Percentiles rank a stretch among this genome's conserved stretches.
These are phyloP conservation scores for Rotaria sp. DNA, from an alignment of 2,888 invertebrate genomes.

Conservation along the genomic window DNA sequence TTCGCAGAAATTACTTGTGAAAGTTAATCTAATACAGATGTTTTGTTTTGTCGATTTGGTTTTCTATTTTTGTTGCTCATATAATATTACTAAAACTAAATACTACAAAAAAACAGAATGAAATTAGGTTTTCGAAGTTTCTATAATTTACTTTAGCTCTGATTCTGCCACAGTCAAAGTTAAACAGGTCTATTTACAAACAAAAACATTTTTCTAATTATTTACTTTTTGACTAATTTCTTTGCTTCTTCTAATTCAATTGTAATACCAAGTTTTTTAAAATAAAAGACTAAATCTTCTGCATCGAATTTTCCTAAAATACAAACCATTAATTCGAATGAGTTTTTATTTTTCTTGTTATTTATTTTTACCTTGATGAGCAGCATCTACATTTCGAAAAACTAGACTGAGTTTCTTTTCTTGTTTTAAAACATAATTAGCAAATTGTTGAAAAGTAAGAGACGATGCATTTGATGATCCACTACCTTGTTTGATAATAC, in stretches of 20 bases:
- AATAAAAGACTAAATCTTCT: slow-evolving; percentile 20
- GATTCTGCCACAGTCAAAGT: too few relatives aligned
- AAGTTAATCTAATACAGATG: too few relatives aligned
- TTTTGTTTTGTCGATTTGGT: too few relatives aligned
- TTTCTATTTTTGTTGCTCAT: too few relatives aligned
- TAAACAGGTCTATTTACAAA: not conserved
- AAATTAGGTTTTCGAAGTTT: too few relatives aligned
- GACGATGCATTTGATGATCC: not conserved
- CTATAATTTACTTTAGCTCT: too few relatives aligned
- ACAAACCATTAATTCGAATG: too few relatives aligned
- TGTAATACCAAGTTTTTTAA: not conserved
- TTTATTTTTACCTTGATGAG: not conserved
- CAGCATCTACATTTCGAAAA: not conserved
- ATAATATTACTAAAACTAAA: too few relatives aligned
- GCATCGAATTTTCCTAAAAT: slow-evolving; percentile 11
- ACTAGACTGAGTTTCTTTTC: not conserved
- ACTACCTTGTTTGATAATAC: not conserved
- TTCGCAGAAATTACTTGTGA: too few relatives aligned
- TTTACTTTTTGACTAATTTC: not conserved
- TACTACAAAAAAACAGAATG: too few relatives aligned
- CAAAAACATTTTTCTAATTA: not conserved
- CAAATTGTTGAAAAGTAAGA: not conserved
- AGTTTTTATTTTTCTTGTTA: too few relatives aligned
- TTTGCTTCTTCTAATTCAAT: not conserved
- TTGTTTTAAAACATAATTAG: not conserved